Percentiles rank a stretch among this genome's conserved stretches.
These are phyloP conservation scores for Macrocentrus cingulum DNA, from an alignment of 1,140 invertebrate species.

Conservation along the genomic window DNA sequence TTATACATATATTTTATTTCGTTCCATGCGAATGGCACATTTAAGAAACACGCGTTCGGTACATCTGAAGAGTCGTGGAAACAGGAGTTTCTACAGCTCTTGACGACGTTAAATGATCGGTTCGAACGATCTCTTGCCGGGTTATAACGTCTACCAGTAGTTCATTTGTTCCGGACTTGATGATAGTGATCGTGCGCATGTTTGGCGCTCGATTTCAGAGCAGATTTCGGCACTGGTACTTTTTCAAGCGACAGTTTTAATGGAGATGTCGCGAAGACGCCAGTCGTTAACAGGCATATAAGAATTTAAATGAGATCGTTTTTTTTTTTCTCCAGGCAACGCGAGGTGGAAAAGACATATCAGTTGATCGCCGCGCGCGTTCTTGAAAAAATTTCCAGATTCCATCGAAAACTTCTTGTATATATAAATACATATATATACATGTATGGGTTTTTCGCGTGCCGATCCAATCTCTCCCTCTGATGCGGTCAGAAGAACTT, in stretches of 20 bases:
- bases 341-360: too few relatives aligned
- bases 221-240: background rate
- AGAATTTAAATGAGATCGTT: too few relatives aligned
- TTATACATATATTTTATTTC: conserved; percentile 10
- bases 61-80: conserved; percentile 1
- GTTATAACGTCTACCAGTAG: background rate
- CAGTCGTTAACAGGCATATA: too few relatives aligned
- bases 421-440: too few relatives aligned
- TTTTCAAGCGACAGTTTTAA: background rate
- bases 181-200: background rate
- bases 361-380: too few relatives aligned
- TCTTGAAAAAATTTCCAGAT: too few relatives aligned
- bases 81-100: conserved; percentile 8
- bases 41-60: conserved; percentile 6
- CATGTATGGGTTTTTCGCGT: too few relatives aligned
- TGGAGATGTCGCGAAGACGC: too few relatives aligned
- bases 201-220: background rate
- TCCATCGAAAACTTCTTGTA: too few relatives aligned
- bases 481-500: too few relatives aligned
- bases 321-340: too few relatives aligned
- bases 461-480: too few relatives aligned
- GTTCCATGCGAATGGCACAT: conserved; percentile 18
- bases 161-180: conserved; percentile 9
- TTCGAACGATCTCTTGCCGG: background rate
- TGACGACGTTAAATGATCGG: conserved; percentile 6